phyloP scores from a whole-genome alignment of 2,113 vertebrate species.

The Ceyx cyanopectus region DNA sequence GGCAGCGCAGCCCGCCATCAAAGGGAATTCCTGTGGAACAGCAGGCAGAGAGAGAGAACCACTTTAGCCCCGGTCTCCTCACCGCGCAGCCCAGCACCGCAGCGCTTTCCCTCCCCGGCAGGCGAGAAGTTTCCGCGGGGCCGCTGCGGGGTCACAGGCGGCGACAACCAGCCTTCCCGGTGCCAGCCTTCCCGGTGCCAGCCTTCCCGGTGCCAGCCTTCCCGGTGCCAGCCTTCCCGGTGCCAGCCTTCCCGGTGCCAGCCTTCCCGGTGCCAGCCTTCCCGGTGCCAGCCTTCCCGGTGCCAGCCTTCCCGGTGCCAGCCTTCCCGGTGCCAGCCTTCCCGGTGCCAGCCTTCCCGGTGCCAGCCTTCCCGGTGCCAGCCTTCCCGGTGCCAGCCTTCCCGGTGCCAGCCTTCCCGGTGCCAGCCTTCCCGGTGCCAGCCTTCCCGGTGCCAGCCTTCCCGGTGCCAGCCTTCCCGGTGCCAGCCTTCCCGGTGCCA shows the following conservation, averaged over 20 bases:
- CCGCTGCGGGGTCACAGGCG: no score
- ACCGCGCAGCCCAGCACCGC: neutral
- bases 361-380: neutral
- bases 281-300: neutral
- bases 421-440: neutral
- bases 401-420: neutral
- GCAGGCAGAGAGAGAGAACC: conserved; percentile 51
- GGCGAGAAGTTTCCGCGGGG: neutral
- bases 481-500: neutral
- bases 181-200: neutral
- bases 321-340: neutral
- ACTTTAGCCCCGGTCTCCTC: neutral
- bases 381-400: neutral
- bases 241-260: no score
- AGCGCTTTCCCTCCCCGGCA: neutral
- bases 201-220: no score
- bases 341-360: neutral
- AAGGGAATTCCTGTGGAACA: conserved; percentile 90
- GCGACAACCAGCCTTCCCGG: neutral
- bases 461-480: neutral
- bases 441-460: no score
- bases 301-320: neutral
- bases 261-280: no score
- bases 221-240: neutral
- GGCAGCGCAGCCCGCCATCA: conserved; percentile 93